Evolutionary conservation across 2,888 invertebrate genomes (phyloP).

Genomic region (Ichneumoninae sp.): DNA sequence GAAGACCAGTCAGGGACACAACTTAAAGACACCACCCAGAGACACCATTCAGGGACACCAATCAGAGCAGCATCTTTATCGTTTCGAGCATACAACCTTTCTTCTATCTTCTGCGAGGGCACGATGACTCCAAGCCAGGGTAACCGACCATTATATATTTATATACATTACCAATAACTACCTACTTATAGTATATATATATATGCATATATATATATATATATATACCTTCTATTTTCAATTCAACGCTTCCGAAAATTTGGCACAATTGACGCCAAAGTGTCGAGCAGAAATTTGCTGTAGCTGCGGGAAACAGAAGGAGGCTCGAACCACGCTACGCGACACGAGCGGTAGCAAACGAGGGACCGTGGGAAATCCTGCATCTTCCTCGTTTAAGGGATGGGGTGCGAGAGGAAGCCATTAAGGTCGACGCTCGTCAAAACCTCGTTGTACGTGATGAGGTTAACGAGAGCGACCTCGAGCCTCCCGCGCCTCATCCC

Average conservation of each 20-base stretch:
- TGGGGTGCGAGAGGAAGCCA: constrained; percentile 29
- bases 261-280: neutral
- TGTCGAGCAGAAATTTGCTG: neutral
- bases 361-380: neutral
- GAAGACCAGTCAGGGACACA: no score
- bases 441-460: constrained; percentile 65
- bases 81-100: no score
- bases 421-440: constrained; percentile 66
- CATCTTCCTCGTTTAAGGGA: constrained; percentile 38
- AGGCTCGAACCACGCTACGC: neutral
- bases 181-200: no score
- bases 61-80: no score
- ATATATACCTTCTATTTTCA: constrained; percentile 5
- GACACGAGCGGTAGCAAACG: constrained; percentile 25
- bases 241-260: neutral
- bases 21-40: no score
- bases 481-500: constrained; percentile 22
- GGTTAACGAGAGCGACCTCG: constrained; percentile 64
- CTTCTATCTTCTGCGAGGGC: no score
- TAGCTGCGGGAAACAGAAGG: neutral
- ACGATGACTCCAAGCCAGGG: no score
- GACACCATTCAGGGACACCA: no score
- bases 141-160: no score
- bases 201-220: no score
- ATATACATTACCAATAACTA: no score